Conservation (phyloP, 1,140 invertebrate genomes). For the Camponotus vicinus region DNA sequence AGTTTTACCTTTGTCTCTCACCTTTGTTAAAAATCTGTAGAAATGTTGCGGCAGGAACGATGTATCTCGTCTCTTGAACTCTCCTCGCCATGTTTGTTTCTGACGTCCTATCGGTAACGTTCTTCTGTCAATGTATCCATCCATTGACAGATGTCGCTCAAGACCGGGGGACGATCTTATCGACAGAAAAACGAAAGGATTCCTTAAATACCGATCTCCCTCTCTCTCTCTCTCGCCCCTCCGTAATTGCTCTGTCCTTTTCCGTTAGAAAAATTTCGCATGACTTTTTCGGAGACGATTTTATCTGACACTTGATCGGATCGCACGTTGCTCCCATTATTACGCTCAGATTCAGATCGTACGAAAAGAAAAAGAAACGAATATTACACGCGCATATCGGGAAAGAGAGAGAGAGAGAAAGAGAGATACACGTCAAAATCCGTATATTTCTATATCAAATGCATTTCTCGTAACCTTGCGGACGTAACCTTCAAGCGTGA, state of each 20-base stretch:
- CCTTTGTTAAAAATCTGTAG: no score
- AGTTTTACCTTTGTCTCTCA: no score
- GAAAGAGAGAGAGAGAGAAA: neutral
- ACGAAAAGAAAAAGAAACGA: neutral
- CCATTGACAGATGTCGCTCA: neutral
- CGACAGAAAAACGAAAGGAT: neutral
- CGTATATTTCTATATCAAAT: conserved; percentile 15
- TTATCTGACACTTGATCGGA: neutral
- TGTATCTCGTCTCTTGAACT: no score
- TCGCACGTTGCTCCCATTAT: neutral
- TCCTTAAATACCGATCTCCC: neutral
- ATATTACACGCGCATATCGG: neutral
- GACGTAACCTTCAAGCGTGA: conserved; percentile 58
- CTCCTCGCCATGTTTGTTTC: neutral
- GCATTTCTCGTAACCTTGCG: conserved; percentile 9
- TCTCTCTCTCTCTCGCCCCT: no score
- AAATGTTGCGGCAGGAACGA: no score
- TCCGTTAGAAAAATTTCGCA: neutral
- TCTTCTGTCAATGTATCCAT: neutral
- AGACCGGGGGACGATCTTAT: neutral
- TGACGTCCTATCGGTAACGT: neutral
- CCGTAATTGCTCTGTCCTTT: neutral
- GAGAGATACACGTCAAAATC: neutral
- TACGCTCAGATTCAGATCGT: neutral
- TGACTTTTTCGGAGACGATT: neutral